A percentile compares a stretch with the other conserved stretches of the same genome.
phyloP scores from a whole-genome alignment of 2,113 vertebrate species.

The Junco hyemalis region DNA sequence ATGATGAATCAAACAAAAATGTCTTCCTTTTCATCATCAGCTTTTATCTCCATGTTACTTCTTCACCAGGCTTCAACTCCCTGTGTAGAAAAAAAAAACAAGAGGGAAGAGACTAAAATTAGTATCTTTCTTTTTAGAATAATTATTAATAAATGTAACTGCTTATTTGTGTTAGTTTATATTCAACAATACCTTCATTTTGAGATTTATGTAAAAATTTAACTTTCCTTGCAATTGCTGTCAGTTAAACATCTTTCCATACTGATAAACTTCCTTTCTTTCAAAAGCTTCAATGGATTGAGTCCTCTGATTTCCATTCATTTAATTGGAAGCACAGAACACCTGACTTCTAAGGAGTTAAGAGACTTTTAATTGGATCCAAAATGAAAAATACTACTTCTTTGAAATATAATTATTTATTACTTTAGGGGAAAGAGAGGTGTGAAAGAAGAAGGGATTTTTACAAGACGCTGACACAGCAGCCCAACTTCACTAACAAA shows the following conservation, averaged over 20 bases:
- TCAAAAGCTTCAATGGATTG: not conserved
- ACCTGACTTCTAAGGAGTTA: not conserved
- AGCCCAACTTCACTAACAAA: not conserved
- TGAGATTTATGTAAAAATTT: not conserved
- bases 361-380: not conserved
- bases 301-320: not conserved
- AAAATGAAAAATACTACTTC: not conserved
- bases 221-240: not conserved
- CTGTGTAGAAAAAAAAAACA: slow-evolving; percentile 63
- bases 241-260: not conserved
- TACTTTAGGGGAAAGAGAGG: not conserved
- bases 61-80: slow-evolving; percentile 88
- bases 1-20: not conserved
- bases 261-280: not conserved
- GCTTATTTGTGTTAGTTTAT: not conserved
- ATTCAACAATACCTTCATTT: not conserved
- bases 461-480: not conserved
- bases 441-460: not conserved
- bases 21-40: not conserved
- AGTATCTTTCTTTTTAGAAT: not conserved
- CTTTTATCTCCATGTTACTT: slow-evolving; percentile 89
- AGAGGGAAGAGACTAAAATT: not conserved
- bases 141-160: not conserved
- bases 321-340: not conserved
- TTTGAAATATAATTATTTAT: not conserved